Evolutionary conservation across 2,797 vertebrate genomes (phyloP).

Genomic region (Philypnodon macrostomus): DNA sequence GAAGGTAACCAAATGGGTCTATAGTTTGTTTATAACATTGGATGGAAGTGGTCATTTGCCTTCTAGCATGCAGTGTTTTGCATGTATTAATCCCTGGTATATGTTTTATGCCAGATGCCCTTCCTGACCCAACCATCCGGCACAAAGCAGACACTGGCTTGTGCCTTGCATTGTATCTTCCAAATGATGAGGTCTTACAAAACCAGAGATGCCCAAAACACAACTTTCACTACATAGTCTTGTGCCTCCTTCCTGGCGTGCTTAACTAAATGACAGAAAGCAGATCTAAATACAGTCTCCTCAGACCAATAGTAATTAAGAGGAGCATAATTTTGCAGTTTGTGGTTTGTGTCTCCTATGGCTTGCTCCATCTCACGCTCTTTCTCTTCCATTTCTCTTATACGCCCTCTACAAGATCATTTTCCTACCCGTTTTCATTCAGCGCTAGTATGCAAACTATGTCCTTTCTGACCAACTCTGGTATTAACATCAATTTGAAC

Average conservation of each 20-base stretch:
- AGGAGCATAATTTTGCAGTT: conserved; percentile 45
- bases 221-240: conserved; percentile 1
- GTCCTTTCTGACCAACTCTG: conserved; percentile 67
- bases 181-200: background rate
- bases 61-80: too few relatives aligned
- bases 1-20: too few relatives aligned
- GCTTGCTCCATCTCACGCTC: conserved; percentile 34
- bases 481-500: conserved; percentile 70
- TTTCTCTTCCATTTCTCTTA: conserved; percentile 34
- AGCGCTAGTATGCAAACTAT: conserved; percentile 61
- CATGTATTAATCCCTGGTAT: too few relatives aligned
- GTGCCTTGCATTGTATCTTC: background rate
- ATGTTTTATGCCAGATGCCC: too few relatives aligned
- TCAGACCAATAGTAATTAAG: conserved; percentile 51
- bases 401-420: conserved; percentile 60
- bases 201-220: conserved; percentile 1
- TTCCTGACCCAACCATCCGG: too few relatives aligned
- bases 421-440: conserved; percentile 66
- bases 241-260: conserved; percentile 12
- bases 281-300: conserved; percentile 39
- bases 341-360: conserved; percentile 48
- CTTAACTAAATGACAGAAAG: conserved; percentile 33
- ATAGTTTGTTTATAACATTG: too few relatives aligned
- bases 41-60: too few relatives aligned
- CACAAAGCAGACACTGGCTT: too few relatives aligned